Conservation (phyloP, 37 sponge, comb jelly and placozoan species). For the Oscarella lobularis region DNA sequence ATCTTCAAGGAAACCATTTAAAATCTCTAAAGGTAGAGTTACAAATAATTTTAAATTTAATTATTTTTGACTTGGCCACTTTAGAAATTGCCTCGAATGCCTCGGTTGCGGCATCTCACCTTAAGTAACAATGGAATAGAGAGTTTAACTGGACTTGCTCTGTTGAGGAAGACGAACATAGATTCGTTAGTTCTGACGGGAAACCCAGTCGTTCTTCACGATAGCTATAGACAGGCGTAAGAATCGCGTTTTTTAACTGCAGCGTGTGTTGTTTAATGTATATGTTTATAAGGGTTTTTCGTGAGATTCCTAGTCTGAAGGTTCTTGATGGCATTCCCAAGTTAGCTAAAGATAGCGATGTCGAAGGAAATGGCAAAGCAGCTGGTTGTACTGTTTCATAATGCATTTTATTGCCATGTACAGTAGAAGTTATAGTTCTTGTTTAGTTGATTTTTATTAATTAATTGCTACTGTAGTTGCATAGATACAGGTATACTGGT, state of each 20-base stretch:
- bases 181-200: not conserved
- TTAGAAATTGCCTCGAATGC: not conserved
- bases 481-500: too few species aligned
- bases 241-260: not conserved
- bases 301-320: not conserved
- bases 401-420: too few species aligned
- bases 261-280: not conserved
- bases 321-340: not conserved
- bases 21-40: too few species aligned
- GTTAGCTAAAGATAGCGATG: not conserved
- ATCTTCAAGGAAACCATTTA: not conserved
- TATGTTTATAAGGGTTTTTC: not conserved
- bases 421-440: too few species aligned
- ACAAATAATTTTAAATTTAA: too few species aligned
- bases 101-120: not conserved
- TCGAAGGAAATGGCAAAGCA: not conserved
- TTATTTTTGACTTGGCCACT: too few species aligned
- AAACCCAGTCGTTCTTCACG: not conserved
- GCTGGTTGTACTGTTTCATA: not conserved
- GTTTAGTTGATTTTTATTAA: too few species aligned
- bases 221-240: not conserved
- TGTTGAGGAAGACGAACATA: not conserved
- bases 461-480: too few species aligned
- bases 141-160: not conserved
- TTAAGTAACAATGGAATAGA: not conserved